Base-by-base conservation (phyloP, 1,140 invertebrate genomes). In the Macrosteles quadrilineatus region DNA sequence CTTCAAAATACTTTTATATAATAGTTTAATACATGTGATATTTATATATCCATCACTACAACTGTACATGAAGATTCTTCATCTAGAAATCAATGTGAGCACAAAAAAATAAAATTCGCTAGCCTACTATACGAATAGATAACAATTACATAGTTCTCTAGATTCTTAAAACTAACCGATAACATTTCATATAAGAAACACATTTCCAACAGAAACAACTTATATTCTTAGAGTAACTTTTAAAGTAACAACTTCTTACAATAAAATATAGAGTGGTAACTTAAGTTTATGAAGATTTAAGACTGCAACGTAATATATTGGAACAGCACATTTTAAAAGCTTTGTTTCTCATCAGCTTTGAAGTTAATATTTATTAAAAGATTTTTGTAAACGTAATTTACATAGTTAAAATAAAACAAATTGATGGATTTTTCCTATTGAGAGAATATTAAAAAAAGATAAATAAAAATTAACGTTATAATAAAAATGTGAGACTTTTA, bases 61-160 rank as follows among this genome's bases (percentile, higher is more conserved):
- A 29, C 27, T 59, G n/a, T 59, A 59, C 27, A 30, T 27, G 27
- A 11, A 14, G 27, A 59, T 2, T 30, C 9, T 59, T 25, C 23
- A 11, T 27, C n/a, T 9, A 21, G 23, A 12, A 59, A 29, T 21
- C 6, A 29, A 59, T 6, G 3, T 25, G 27, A 21, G 55, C 12
- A 23, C 55, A 59, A n/a, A 59, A 59, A 59, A 59, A 59, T 59
- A 59, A 59, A 59, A 25, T 59, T 29, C 27, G 12, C 55, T 59
- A 59, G 55, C 55, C 55, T 59, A 59, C 55, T 59, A 59, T 29
- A 29, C 12, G 25, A 59, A 29, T 59, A 29, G 23, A 59, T 59
- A 59, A 59, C 55, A 59, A 59, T 30, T 27, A 59, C 23, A 59
- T 50, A 50, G 14, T 11, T 30, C 9, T 23, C 25, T 27, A 27